phyloP scores from a whole-genome alignment of 1,140 invertebrate species.

The Drosophila funebris region DNA sequence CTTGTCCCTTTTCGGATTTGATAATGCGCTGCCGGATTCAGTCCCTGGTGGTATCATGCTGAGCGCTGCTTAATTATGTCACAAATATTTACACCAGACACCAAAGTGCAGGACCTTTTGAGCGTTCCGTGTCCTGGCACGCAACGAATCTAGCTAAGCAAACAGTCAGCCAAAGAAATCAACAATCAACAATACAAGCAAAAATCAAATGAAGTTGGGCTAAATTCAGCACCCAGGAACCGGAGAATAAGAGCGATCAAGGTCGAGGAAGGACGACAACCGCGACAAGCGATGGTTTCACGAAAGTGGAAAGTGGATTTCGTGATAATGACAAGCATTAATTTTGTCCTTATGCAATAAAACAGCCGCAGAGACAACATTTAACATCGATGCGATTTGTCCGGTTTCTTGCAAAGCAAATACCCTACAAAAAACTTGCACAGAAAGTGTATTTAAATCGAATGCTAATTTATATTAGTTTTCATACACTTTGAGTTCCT shows the following conservation, averaged over 20 bases:
- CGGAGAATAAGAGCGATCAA: conserved; percentile 55
- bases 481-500: background rate
- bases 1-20: conserved; percentile 61
- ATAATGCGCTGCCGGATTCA: conserved; percentile 50
- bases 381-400: conserved; percentile 1
- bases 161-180: conserved; percentile 25
- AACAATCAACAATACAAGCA: conserved; percentile 36
- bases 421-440: background rate
- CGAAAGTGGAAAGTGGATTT: conserved; percentile 68
- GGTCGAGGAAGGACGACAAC: conserved; percentile 62
- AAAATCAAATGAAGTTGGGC: conserved; percentile 69
- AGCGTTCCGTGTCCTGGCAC: conserved; percentile 58
- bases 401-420: background rate
- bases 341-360: conserved; percentile 53
- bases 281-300: conserved; percentile 17
- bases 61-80: conserved; percentile 74
- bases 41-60: conserved; percentile 47
- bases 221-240: conserved; percentile 2
- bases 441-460: too few relatives aligned
- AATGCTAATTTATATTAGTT: background rate
- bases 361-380: background rate
- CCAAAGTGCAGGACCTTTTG: conserved; percentile 45
- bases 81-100: conserved; percentile 77
- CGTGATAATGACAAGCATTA: conserved; percentile 74
- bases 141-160: conserved; percentile 71